These are phyloP conservation scores for Lordiphosa collinella DNA, from an alignment of 1,140 invertebrate species.

Conservation along the genomic window DNA sequence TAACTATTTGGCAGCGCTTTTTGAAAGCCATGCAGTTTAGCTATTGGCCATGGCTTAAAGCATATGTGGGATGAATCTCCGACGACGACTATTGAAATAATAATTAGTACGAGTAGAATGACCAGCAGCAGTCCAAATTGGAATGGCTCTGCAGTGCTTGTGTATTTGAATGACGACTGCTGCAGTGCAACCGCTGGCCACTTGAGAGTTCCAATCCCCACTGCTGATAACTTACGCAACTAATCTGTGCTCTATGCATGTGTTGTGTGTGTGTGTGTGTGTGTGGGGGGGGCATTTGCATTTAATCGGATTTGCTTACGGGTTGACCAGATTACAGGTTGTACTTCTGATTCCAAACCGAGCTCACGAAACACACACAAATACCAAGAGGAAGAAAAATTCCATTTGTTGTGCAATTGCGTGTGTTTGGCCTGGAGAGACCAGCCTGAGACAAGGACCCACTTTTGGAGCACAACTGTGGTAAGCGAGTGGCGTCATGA, in stretches of 20 bases:
- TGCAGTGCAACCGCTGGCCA: slow-evolving; percentile 51
- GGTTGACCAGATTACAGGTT: slow-evolving; percentile 66
- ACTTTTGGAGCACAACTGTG: slow-evolving; percentile 28
- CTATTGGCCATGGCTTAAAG: slow-evolving; percentile 15
- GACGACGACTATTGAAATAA: slow-evolving; percentile 56
- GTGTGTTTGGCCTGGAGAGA: not conserved
- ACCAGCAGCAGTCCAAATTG: not conserved
- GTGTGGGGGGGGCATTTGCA: slow-evolving; percentile 50
- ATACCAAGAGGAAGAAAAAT: slow-evolving; percentile 25
- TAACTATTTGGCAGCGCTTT: slow-evolving; percentile 35
- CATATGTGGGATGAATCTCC: slow-evolving; percentile 11
- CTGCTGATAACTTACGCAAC: slow-evolving; percentile 70
- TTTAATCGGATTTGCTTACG: slow-evolving; percentile 66
- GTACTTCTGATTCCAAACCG: slow-evolving; percentile 40
- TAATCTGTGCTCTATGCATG: slow-evolving; percentile 60
- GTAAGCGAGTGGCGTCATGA: slow-evolving; percentile 63
- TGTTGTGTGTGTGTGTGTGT: slow-evolving; percentile 10
- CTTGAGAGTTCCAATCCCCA: slow-evolving; percentile 7
- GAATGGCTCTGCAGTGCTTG: slow-evolving; percentile 57
- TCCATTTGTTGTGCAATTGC: slow-evolving; percentile 70
- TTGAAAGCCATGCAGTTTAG: slow-evolving; percentile 28
- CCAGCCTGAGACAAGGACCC: slow-evolving; percentile 26
- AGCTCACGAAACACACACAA: slow-evolving; percentile 10
- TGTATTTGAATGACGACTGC: slow-evolving; percentile 54
- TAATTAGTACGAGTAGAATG: slow-evolving; percentile 52